phyloP scores from a whole-genome alignment of 2,888 invertebrate genomes.

The Sesia bembeciformis region DNA sequence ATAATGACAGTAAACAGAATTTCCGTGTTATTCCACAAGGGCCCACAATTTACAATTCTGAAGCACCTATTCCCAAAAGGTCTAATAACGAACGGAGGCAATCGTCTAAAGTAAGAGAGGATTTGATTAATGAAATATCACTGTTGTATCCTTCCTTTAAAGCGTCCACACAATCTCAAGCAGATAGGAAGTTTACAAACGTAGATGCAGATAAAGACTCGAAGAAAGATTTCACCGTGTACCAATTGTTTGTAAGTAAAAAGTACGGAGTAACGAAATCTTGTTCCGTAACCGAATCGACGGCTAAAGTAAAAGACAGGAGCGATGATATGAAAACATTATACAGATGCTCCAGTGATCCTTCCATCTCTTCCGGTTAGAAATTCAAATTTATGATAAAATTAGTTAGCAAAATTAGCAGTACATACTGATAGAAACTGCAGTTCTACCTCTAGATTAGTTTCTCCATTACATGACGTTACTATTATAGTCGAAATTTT shows the following conservation, averaged over 20 bases:
- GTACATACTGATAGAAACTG: background rate
- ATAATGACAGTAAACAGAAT: constrained; percentile 10
- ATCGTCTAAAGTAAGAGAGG: constrained; percentile 12
- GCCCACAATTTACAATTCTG: constrained; percentile 9
- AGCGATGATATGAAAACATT: constrained; percentile 48
- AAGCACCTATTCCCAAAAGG: constrained; percentile 1
- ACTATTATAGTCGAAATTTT: background rate
- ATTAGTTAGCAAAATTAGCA: background rate
- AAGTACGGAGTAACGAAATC: constrained; percentile 18
- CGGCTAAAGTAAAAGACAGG: constrained; percentile 7
- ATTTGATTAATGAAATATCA: constrained; percentile 25
- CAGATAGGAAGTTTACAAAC: constrained; percentile 17
- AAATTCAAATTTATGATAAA: background rate
- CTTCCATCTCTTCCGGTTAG: constrained; percentile 41
- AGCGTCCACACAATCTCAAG: constrained; percentile 34
- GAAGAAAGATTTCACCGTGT: constrained; percentile 29
- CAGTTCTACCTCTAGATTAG: background rate
- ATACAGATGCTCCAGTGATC: constrained; percentile 44
- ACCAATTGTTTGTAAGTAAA: constrained; percentile 26
- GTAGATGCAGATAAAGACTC: constrained; percentile 9
- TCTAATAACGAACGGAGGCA: constrained; percentile 8
- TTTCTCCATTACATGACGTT: background rate
- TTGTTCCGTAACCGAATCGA: constrained; percentile 25
- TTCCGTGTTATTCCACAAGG: constrained; percentile 8
- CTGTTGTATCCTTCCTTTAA: constrained; percentile 23